Evolutionary conservation across 1,140 invertebrate species (phyloP), one percentile per base, ranked within the genome.

Genomic region (Scylla paramamosain): DNA sequence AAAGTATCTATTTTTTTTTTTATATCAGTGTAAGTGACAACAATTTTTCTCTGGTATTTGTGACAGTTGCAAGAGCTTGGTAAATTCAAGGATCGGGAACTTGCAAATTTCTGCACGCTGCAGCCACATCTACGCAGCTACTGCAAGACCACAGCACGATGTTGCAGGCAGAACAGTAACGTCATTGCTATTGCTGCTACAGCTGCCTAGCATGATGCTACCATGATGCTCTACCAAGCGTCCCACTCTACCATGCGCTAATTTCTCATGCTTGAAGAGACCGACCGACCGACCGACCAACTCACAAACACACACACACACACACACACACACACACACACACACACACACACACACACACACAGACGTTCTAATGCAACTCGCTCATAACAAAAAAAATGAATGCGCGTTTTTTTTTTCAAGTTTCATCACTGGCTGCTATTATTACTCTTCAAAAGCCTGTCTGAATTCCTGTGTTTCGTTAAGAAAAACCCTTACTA

Each of bases 311-410:
- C 52, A 59, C 52, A 59, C 52, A 59, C 52, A 59, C 52, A 59
- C 52, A 59, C 52, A 59, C 52, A 59, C 52, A 59, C 52, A 59
- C 52, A 59, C 52, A 59, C 52, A 59, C 52, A 59, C 52, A 29
- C 86, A 45, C 31, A 29, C 86, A 88, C 86, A 29, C 31, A 88
- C 46, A 59, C 91, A 92, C 91, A 92, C 8, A 92, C 91, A 92
- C 4, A 92, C 91, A 84, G 0, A 67, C 6, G 52, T 20, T 59
- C 52, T 20, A 39, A 39, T 39, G 39, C 39, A 39, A 39, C 39
- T 39, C 39, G 39, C 1, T 39, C 39, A 39, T 39, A 39, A n/a
- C n/a, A n/a, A n/a, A n/a, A n/a, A 39, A 39, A 39, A 39, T 39
- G 6, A 2, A 39, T 39, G 39, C 39, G 39, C 39, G 1, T 39